Conservation (phyloP, 1,140 invertebrate species). For the Apis florea region DNA sequence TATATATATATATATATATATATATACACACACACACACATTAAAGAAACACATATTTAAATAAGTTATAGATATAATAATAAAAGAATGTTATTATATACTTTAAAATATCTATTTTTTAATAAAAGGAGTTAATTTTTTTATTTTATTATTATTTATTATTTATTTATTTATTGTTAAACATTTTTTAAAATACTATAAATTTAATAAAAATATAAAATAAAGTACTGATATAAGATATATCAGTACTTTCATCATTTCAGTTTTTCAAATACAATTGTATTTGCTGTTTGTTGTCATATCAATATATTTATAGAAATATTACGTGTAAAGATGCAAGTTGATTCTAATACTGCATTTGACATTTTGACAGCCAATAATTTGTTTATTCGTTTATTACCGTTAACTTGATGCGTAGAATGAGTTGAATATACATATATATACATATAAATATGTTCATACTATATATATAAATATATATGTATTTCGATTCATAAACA, state of each 20-base stretch:
- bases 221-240: not conserved
- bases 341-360: too few species aligned
- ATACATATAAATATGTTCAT: not conserved
- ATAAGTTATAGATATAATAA: not conserved
- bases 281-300: too few species aligned
- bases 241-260: not conserved
- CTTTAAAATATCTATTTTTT: not conserved
- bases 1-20: too few species aligned
- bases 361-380: too few species aligned
- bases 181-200: not conserved
- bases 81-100: not conserved
- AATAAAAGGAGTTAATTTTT: not conserved
- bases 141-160: not conserved
- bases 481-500: constrained; percentile 59
- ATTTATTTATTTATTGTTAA: not conserved
- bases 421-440: too few species aligned
- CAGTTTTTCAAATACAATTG: not conserved
- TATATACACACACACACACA: too few species aligned
- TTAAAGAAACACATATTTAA: not conserved
- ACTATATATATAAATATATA: not conserved
- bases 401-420: too few species aligned
- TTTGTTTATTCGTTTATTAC: too few species aligned
- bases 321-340: too few species aligned
- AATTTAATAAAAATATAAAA: not conserved
- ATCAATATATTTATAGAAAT: too few species aligned